Base-by-base conservation (phyloP, 2,888 invertebrate species). In the Acheta domesticus region DNA sequence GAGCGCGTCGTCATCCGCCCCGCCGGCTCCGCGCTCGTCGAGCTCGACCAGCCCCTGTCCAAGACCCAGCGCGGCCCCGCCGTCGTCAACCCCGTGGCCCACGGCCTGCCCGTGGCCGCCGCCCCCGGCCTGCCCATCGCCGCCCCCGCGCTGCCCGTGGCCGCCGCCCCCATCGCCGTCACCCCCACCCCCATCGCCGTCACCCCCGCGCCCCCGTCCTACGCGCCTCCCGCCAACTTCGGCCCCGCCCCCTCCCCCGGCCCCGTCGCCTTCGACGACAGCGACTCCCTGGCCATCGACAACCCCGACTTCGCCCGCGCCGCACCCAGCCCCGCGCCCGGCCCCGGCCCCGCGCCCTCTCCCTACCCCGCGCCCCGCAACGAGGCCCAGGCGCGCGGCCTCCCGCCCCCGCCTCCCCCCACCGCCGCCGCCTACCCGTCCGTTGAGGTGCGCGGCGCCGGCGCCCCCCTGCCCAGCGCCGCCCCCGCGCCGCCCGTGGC, bases 1-100 rank as follows among this genome's bases (percentile, higher is more conserved):
- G 90, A 91, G 83, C 88, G 90, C 77, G 89, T 90, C 36, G 86
- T 91, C 21, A 88, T 91, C 75, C 89, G 91, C 48, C 91, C 91
- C 1, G 91, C 90, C 8, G 91, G 91, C 49, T 90, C 90, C 14
- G 89, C 91, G 49, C 87, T 91, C 8, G 88, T 91, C 1, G 91
- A 91, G 82, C 86, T 91, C 16, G 90, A 90, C 82, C 89, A 90
- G 82, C 91, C 91, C 0, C 87, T 89, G 21, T 89, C 90, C 16
- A 90, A 90, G 83, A 87, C 87, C 49, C 89, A 90, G 75, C 88
- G 87, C 82, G 88, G 88, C 82, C 88, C 88, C 50, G 86, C 88
- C 36, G 84, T 88, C 8, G 85, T 88, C 75, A 85, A 85, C 80
- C 85, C 87, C 76, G 62, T 80, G 14, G 79, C 20, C n/a, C 84